Evolutionary conservation across 2,888 invertebrate species (phyloP).

Genomic region (Megamerina dolium): DNA sequence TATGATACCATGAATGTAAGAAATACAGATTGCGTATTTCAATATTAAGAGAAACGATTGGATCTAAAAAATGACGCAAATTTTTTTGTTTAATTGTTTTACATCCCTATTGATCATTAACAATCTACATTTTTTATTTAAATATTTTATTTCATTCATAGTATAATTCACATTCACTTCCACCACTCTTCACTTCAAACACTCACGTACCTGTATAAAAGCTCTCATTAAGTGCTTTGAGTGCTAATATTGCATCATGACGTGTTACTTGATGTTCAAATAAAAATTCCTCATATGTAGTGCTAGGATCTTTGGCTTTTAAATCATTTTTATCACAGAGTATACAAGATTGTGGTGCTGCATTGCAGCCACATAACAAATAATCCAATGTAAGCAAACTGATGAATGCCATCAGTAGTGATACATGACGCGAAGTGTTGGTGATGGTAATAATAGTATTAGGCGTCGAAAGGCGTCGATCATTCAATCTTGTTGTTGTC

Average conservation of each 20-base stretch:
- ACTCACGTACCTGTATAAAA: slow-evolving; percentile 36
- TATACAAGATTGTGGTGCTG: slow-evolving; percentile 40
- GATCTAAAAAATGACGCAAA: no score
- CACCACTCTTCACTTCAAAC: no score
- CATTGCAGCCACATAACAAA: slow-evolving; percentile 11
- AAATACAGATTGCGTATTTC: no score
- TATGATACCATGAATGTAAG: no score
- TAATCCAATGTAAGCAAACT: slow-evolving; percentile 12
- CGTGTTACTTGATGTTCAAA: slow-evolving; percentile 47
- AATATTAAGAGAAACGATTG: no score
- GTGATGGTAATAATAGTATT: neutral
- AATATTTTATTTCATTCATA: no score
- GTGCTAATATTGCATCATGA: slow-evolving; percentile 39
- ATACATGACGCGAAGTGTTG: neutral
- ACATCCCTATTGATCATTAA: no score
- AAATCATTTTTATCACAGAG: slow-evolving; percentile 38
- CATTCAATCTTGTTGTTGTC: no score
- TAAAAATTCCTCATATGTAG: slow-evolving; percentile 39
- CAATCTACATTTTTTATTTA: no score
- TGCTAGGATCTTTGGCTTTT: slow-evolving; percentile 24
- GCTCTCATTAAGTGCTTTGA: slow-evolving; percentile 36
- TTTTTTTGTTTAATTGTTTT: no score
- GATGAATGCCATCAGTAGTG: slow-evolving; percentile 1
- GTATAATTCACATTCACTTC: no score
- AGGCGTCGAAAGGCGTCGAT: no score